A percentile compares a stretch with the other conserved stretches of the same genome.
phyloP scores from a whole-genome alignment of 2,113 vertebrate genomes.

The Cavia aperea region DNA sequence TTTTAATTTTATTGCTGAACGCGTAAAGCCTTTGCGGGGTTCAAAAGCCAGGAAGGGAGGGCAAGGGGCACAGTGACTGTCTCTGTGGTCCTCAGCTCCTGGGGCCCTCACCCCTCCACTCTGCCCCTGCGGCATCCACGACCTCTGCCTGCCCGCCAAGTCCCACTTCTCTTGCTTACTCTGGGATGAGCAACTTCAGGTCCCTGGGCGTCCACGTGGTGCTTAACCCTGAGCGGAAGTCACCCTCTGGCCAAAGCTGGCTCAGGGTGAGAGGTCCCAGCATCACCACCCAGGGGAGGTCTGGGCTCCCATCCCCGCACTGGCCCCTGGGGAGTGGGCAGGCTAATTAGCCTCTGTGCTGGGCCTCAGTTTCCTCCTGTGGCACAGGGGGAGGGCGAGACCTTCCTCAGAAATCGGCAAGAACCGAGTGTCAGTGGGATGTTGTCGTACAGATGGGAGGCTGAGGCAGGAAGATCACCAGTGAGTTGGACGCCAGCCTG shows the following conservation, averaged over 20 bases:
- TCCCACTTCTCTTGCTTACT: not conserved
- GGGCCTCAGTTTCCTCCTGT: not conserved
- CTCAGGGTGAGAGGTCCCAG: no score
- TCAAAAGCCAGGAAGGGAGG: not conserved
- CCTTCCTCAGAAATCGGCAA: not conserved
- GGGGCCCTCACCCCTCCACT: not conserved
- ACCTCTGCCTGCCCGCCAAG: not conserved
- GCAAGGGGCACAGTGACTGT: not conserved
- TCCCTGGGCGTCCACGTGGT: no score
- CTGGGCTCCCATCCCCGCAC: not conserved
- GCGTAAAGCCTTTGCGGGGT: not conserved
- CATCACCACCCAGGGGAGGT: fast-evolving
- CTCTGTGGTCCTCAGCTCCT: not conserved
- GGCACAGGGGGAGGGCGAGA: not conserved
- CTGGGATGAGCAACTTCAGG: not conserved
- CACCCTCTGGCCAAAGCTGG: not conserved
- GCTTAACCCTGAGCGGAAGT: not conserved
- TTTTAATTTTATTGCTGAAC: not conserved
- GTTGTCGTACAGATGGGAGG: not conserved
- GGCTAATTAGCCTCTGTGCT: no score
- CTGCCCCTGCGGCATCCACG: not conserved
- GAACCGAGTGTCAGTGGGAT: not conserved
- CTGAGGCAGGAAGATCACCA: not conserved
- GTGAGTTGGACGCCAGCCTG: not conserved
- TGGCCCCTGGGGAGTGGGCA: no score